Evolutionary conservation across 1,140 invertebrate genomes (phyloP).

Genomic region (Melitaea cinxia): DNA sequence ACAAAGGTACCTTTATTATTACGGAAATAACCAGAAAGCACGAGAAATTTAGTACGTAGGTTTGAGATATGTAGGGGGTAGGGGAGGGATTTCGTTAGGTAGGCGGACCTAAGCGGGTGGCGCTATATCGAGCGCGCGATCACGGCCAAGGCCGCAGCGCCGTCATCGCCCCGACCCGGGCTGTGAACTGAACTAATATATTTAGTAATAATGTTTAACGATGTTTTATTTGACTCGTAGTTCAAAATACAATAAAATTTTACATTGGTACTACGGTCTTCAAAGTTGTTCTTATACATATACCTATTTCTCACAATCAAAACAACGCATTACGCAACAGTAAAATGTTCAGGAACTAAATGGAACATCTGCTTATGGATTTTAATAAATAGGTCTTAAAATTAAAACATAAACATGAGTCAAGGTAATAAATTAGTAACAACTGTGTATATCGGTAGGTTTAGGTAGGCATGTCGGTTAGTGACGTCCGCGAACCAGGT

Average conservation of each 20-base stretch:
- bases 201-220: neutral
- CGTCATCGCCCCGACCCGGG: constrained; percentile 52
- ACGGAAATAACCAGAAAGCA: constrained; percentile 54
- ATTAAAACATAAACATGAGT: constrained; percentile 14
- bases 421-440: constrained; percentile 13
- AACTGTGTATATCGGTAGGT: constrained; percentile 14
- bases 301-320: too few relatives aligned
- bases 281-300: neutral
- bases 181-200: constrained; percentile 24
- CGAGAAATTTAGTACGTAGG: constrained; percentile 48
- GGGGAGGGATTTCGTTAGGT: constrained; percentile 27
- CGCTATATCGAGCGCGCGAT: constrained; percentile 78
- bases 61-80: constrained; percentile 35
- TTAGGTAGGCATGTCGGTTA: constrained; percentile 29
- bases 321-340: neutral
- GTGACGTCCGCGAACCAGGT: constrained; percentile 67
- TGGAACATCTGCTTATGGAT: neutral
- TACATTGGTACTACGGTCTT: too few relatives aligned
- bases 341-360: neutral
- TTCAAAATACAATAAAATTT: too few relatives aligned
- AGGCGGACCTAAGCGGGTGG: constrained; percentile 44
- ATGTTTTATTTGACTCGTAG: neutral
- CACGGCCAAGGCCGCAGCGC: constrained; percentile 78
- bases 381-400: too few relatives aligned
- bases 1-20: constrained; percentile 38